These are phyloP conservation scores for Pangasianodon hypophthalmus DNA, from an alignment of 2,113 vertebrate genomes.

Conservation along the genomic window DNA sequence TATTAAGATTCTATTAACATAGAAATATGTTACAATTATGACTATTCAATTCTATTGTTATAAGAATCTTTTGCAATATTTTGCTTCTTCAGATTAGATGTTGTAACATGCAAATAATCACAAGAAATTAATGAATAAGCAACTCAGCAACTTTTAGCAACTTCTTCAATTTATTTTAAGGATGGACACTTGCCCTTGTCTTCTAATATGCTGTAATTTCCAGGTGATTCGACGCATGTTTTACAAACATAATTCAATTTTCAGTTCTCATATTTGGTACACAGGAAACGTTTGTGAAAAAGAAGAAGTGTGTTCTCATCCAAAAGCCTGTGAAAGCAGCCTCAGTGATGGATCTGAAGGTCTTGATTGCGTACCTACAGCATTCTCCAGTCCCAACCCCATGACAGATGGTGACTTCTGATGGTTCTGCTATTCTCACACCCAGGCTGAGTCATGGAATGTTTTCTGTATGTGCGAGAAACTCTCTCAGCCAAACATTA, in stretches of 20 bases:
- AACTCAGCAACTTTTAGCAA: too few species aligned
- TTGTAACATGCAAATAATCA: background rate
- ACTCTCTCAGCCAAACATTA: background rate
- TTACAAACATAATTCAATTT: background rate
- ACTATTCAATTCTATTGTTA: background rate
- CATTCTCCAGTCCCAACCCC: background rate
- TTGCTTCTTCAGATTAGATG: background rate
- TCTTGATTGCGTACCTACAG: background rate
- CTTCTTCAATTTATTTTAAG: background rate
- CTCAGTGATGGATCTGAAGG: background rate
- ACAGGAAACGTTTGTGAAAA: background rate
- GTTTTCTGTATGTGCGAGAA: background rate
- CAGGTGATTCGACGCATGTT: background rate
- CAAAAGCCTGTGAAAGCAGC: background rate
- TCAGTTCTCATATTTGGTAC: background rate
- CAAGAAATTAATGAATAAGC: background rate
- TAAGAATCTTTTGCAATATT: background rate
- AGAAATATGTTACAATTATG: too few species aligned
- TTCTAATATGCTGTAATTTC: background rate
- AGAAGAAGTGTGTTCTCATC: background rate
- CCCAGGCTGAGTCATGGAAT: slow-evolving; percentile 44
- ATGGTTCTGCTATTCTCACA: slow-evolving; percentile 36
- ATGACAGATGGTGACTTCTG: slow-evolving; percentile 49
- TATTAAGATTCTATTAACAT: too few species aligned
- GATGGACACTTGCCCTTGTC: background rate